phyloP scores from a whole-genome alignment of 2,113 vertebrate species.

The Turdus rufiventris region DNA sequence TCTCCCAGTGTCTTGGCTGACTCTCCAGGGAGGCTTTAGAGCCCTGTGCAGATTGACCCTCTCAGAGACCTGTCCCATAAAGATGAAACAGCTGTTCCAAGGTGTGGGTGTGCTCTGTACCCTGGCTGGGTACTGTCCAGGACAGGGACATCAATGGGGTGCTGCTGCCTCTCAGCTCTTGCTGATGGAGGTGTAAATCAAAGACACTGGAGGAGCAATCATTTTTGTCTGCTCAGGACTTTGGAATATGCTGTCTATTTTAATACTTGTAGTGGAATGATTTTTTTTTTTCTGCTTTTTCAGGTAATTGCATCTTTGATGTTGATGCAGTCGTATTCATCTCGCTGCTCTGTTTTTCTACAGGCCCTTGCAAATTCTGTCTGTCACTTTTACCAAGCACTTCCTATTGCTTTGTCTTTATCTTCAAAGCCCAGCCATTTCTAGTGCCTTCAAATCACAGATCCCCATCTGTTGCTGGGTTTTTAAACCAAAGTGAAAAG shows the following conservation, averaged over 20 bases:
- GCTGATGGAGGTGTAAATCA: background rate
- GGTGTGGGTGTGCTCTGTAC: background rate
- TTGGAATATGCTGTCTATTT: background rate
- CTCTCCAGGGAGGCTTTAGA: background rate
- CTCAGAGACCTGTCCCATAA: background rate
- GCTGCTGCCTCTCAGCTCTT: background rate
- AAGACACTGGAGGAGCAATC: background rate
- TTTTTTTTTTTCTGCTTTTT: background rate
- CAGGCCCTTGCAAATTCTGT: background rate
- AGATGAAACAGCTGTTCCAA: background rate
- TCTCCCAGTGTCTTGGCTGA: background rate
- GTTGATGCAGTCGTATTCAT: background rate
- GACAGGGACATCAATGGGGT: background rate
- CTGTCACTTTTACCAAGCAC: rapidly evolving
- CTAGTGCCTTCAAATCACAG: background rate
- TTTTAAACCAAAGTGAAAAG: background rate
- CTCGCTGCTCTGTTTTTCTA: background rate
- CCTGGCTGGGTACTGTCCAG: background rate
- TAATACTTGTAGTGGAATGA: background rate
- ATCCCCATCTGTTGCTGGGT: background rate
- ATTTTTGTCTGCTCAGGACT: background rate
- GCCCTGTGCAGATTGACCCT: background rate
- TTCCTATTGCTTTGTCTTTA: background rate
- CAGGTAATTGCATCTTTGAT: background rate
- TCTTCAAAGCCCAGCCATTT: background rate